Base-by-base conservation (phyloP, 2,113 vertebrate genomes). In the Rhadina sibilatrix region DNA sequence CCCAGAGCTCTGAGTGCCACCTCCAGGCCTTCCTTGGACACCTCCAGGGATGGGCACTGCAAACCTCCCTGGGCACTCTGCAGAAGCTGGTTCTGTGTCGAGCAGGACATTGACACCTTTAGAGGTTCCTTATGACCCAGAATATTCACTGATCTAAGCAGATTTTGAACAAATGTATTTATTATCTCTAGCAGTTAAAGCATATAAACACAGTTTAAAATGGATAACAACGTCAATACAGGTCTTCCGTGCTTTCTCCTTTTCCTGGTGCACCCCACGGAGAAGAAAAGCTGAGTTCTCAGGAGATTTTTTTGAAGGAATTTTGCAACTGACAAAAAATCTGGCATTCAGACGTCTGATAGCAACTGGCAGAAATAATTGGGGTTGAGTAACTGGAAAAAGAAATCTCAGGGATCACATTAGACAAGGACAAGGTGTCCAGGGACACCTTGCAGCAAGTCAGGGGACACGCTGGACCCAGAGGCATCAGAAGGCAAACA, bases 1-100 rank as follows among this genome's bases (percentile, higher is more conserved):
- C 30, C 42, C 60, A 56, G 82, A 40, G 59, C 70, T 2, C 52
- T 37, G 25, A 59, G 83, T 44, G 61, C 44, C 52, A 76, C 22
- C 0, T n/a, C 42, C 70, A 57, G 23, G 0, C 4, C 16, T 59
- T 27, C 44, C 64, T 28, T 5, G 65, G 71, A 1, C 42, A 66
- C 71, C 61, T 57, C 12, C 71, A 66, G 37, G 61, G 27, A 25
- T 28, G 63, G 53, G 37, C 0, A 53, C 27, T 77, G 13, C 83
- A 69, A 12, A 37, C 3, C 33, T 68, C 63, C 46, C 33, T 33
- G 83, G 46, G 5, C 20, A 11, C 9, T 20, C 68, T 12, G 2
- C 11, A 11, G 54, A 69, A 77, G 8, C 30, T 28, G 4, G 15
- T 75, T 68, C 42, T 74, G 10, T 50, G 16, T 40, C 79, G 56